Percentiles rank a stretch among this genome's conserved stretches.
These are phyloP conservation scores for Aethes cnicana DNA, from an alignment of 2,888 invertebrate genomes.

Conservation along the genomic window DNA sequence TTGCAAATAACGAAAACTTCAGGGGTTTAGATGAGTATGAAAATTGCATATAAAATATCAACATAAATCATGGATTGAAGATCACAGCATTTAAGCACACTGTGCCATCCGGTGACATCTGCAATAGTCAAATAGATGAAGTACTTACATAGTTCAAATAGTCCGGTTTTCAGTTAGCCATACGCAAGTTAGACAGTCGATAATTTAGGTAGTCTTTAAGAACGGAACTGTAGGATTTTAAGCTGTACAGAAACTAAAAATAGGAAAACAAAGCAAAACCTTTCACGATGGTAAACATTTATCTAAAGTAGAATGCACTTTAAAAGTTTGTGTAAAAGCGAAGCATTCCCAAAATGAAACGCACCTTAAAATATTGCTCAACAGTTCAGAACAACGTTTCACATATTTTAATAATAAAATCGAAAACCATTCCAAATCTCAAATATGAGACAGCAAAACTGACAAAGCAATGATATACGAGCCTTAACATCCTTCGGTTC, in stretches of 20 bases:
- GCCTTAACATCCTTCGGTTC: neutral
- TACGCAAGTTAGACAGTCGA: constrained; percentile 75
- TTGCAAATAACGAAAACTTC: neutral
- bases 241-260: constrained; percentile 46
- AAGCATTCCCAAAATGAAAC: too few relatives aligned
- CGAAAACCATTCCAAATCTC: constrained; percentile 4
- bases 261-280: neutral
- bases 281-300: too few relatives aligned
- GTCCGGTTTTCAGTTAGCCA: constrained; percentile 79
- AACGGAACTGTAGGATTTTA: constrained; percentile 56
- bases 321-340: too few relatives aligned
- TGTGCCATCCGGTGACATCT: constrained; percentile 63
- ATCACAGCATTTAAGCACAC: constrained; percentile 44
- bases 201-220: constrained; percentile 75
- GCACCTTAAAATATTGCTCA: too few relatives aligned
- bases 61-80: constrained; percentile 16
- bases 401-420: constrained; percentile 11
- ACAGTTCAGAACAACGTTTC: too few relatives aligned
- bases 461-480: constrained; percentile 26
- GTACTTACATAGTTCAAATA: constrained; percentile 76
- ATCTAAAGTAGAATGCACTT: too few relatives aligned
- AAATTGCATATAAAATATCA: too few relatives aligned
- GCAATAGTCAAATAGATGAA: constrained; percentile 75
- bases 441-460: constrained; percentile 18
- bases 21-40: too few relatives aligned